Base-by-base conservation (phyloP, 2,888 invertebrate species). In the Acrocyrtus sp. region DNA sequence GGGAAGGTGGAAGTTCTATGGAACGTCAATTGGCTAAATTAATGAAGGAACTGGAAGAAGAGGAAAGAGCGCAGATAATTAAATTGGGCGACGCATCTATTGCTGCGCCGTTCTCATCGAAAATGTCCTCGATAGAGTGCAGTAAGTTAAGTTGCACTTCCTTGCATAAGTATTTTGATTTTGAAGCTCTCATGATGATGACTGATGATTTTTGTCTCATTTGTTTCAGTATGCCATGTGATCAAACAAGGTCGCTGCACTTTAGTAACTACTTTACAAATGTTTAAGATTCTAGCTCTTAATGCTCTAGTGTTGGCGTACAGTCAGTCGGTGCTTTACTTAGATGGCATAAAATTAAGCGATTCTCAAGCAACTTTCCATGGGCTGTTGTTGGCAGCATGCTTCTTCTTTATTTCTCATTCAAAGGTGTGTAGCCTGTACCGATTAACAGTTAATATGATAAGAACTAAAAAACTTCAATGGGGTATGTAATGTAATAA, bases 171-270 rank as follows among this genome's bases (percentile, higher is more conserved):
- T n/a, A n/a, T 26, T 41, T 53, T 63, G 2, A 53, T 39, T 39
- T 17, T n/a, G 5, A 48, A 5, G 6, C n/a, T n/a, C n/a, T n/a
- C n/a, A n/a, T n/a, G n/a, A n/a, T n/a, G n/a, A n/a, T n/a, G n/a
- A n/a, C n/a, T n/a, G n/a, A n/a, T n/a, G n/a, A 27, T 54, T 72
- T 47, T 29, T 48, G 1, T 51, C 54, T n/a, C n/a, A 63, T 69
- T 77, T 78, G 39, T 87, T 88, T 62, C 87, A 97, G 98, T 99
- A 83, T 98, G 97, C 83, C 97, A 99, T 86, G 95, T 99, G 76
- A 98, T 99, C 83, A 99, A 99, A 84, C 99, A 99, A 87, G 99
- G 99, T 0, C 91, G 99, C 22, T 99, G 99, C 84, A 99, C 99
- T 0, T 87, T 99, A 72, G 99, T 99, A 21, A 99, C 99, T 0